Conservation (phyloP, 2,888 invertebrate genomes). For the Coleophora flavipennella region DNA sequence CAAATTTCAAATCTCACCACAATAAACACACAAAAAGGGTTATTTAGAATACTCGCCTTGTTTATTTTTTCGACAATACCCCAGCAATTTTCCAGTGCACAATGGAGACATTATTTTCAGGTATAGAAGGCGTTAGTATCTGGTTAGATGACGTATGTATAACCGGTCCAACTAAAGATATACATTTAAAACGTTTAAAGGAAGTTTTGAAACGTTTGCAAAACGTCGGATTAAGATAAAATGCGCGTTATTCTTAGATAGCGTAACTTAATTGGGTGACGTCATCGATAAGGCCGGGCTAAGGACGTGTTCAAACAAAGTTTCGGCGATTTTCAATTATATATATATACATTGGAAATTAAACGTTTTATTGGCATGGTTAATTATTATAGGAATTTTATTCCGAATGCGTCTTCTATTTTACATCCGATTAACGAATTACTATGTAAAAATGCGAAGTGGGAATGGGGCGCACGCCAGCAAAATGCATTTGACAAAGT, state of each 20-base stretch:
- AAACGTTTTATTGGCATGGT: constrained; percentile 11
- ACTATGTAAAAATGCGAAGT: no score
- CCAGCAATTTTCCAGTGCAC: constrained; percentile 16
- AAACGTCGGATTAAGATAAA: constrained; percentile 12
- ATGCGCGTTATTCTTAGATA: constrained; percentile 10
- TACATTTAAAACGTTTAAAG: constrained; percentile 7
- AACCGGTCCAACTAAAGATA: constrained; percentile 8
- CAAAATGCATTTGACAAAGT: no score
- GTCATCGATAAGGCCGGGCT: constrained; percentile 6
- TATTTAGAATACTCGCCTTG: constrained; percentile 16
- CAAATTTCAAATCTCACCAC: constrained; percentile 11
- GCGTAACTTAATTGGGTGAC: constrained; percentile 9
- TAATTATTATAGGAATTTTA: constrained; percentile 12
- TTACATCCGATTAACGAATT: constrained; percentile 3
- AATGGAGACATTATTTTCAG: constrained; percentile 17
- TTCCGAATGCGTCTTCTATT: constrained; percentile 7
- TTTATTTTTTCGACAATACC: constrained; percentile 14
- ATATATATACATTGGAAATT: constrained; percentile 4
- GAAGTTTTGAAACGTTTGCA: constrained; percentile 7
- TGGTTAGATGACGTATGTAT: constrained; percentile 15
- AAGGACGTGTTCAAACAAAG: constrained; percentile 5
- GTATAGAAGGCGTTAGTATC: constrained; percentile 14
- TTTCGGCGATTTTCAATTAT: constrained; percentile 5
- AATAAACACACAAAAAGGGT: constrained; percentile 14
- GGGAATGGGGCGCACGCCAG: no score